These are phyloP conservation scores for Patiria pectinifera DNA, from an alignment of 53 echinoderm and acorn worm species.

Conservation along the genomic window DNA sequence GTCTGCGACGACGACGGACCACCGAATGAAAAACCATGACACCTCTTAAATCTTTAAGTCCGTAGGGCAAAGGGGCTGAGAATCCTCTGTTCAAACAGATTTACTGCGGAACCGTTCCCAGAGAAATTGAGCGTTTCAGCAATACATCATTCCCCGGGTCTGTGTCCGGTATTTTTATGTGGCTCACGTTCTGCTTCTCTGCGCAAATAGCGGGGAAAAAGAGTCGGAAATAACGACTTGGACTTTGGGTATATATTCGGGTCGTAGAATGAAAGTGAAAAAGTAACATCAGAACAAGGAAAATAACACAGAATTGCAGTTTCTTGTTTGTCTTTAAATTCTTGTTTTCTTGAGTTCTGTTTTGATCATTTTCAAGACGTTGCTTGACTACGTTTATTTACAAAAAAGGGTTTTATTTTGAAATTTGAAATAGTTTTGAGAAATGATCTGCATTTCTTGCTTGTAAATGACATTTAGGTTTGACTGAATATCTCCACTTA, in stretches of 20 bases:
- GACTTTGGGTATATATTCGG: constrained; percentile 15
- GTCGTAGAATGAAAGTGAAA: background rate
- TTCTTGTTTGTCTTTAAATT: background rate
- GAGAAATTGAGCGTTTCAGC: constrained; percentile 37
- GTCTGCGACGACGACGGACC: background rate
- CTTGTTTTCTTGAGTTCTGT: background rate
- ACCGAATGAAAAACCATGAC: constrained; percentile 18
- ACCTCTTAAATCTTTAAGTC: constrained; percentile 54
- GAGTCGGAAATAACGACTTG: background rate
- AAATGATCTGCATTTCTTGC: background rate
- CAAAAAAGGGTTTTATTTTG: background rate
- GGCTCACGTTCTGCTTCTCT: constrained; percentile 36
- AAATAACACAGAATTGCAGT: background rate
- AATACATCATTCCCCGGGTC: constrained; percentile 24
- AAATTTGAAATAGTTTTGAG: background rate
- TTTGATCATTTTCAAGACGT: too few species aligned
- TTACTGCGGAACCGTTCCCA: constrained; percentile 30
- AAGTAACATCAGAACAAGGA: background rate
- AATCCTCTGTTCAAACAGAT: constrained; percentile 54
- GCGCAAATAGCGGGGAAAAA: constrained; percentile 16
- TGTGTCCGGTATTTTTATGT: constrained; percentile 5
- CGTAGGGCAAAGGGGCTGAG: background rate
- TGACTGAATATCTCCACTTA: background rate
- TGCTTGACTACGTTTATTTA: too few species aligned
- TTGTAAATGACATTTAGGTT: background rate